Evolutionary conservation across 2,113 vertebrate species (phyloP).

Genomic region (Stigmatopora nigra): DNA sequence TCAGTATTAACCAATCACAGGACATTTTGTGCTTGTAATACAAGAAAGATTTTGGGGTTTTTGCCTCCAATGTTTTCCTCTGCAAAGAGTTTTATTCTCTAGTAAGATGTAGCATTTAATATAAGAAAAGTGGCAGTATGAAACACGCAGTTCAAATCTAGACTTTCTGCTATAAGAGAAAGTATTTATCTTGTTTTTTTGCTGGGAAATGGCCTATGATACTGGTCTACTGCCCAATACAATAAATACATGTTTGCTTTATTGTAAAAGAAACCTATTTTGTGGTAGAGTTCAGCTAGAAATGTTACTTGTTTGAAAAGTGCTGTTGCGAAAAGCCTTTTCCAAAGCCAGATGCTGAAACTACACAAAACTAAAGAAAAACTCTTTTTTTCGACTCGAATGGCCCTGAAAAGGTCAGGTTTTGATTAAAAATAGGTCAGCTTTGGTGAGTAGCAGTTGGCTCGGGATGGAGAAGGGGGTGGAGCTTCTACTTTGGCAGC

Average conservation of each 20-base stretch:
- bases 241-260: neutral
- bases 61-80: no score
- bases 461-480: neutral
- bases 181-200: no score
- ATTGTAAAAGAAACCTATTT: conserved; percentile 3
- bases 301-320: neutral
- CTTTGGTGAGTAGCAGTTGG: conserved; percentile 29
- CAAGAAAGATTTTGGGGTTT: no score
- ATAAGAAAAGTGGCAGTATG: no score
- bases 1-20: no score
- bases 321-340: neutral
- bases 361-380: neutral
- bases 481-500: conserved; percentile 19
- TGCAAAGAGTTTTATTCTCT: no score
- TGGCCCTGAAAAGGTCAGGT: conserved; percentile 34
- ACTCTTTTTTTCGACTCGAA: neutral
- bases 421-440: conserved; percentile 47
- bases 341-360: conserved; percentile 4
- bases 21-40: no score
- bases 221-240: no score
- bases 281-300: conserved; percentile 1
- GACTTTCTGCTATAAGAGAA: no score
- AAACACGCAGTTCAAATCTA: no score
- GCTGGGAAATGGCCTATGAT: no score
- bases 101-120: no score